These are phyloP conservation scores for Erebia aethiops DNA, from an alignment of 2,888 invertebrate genomes.

Conservation along the genomic window DNA sequence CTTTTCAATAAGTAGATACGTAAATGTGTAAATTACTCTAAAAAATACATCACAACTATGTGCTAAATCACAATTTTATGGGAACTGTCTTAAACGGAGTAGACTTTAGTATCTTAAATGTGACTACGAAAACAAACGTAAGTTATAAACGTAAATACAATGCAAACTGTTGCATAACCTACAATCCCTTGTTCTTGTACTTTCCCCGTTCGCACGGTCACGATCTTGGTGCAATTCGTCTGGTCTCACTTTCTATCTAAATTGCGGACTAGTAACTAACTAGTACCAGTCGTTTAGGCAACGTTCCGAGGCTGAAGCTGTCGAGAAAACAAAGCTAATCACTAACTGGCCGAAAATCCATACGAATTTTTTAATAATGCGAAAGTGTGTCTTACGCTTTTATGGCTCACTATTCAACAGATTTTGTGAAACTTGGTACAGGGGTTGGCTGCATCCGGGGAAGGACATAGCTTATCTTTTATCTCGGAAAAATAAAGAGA, in stretches of 20 bases:
- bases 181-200: slow-evolving; percentile 45
- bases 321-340: neutral
- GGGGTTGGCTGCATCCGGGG: too few species aligned
- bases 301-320: neutral
- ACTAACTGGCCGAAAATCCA: too few species aligned
- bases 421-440: too few species aligned
- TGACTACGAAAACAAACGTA: slow-evolving; percentile 14
- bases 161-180: slow-evolving; percentile 30
- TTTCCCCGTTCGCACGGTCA: slow-evolving; percentile 71
- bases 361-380: too few species aligned
- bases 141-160: slow-evolving; percentile 25
- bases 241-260: slow-evolving; percentile 63
- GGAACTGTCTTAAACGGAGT: neutral
- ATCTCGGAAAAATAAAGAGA: too few species aligned
- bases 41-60: neutral
- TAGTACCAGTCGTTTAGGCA: slow-evolving; percentile 31
- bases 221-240: slow-evolving; percentile 52
- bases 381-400: too few species aligned
- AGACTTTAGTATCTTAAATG: neutral
- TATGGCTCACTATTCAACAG: too few species aligned
- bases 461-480: too few species aligned
- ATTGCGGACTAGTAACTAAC: slow-evolving; percentile 43
- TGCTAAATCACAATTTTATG: neutral
- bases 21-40: neutral
- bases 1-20: too few species aligned